Percentiles rank a stretch among this genome's conserved stretches.
Evolutionary conservation across 2,113 vertebrate species (phyloP).

Genomic region (Isurus oxyrinchus): DNA sequence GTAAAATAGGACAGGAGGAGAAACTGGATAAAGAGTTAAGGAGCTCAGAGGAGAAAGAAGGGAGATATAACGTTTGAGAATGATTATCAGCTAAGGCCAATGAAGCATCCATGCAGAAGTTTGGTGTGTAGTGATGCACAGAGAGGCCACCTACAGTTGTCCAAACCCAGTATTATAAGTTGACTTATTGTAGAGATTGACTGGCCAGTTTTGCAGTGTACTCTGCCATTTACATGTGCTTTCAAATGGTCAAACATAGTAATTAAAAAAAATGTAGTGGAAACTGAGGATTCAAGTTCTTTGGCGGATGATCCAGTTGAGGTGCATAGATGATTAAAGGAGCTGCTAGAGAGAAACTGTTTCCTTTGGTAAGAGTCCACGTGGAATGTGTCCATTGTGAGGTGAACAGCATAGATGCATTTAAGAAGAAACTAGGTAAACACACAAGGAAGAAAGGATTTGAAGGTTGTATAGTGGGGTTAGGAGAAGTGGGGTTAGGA

Average conservation of each 20-base stretch:
- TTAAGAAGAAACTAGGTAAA: not conserved
- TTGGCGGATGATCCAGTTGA: not conserved
- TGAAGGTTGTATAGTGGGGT: not conserved
- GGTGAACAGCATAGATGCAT: not conserved
- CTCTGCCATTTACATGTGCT: not conserved
- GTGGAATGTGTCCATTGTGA: no score
- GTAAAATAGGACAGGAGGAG: not conserved
- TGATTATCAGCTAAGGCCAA: not conserved
- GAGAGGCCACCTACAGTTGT: not conserved
- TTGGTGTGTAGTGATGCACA: not conserved
- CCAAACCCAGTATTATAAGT: not conserved
- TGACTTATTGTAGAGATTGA: not conserved
- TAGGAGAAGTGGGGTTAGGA: no score
- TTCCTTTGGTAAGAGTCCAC: not conserved
- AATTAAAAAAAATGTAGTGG: not conserved
- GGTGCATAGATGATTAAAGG: not conserved
- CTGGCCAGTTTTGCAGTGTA: not conserved
- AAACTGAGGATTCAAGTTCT: no score
- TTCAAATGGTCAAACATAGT: not conserved
- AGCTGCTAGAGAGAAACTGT: not conserved
- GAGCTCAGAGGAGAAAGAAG: not conserved
- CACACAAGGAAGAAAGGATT: not conserved
- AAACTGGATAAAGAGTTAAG: not conserved
- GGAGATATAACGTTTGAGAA: not conserved
- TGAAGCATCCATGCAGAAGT: not conserved